Base-by-base conservation (phyloP, 1,140 invertebrate species). In the Melanaphis sacchari region DNA sequence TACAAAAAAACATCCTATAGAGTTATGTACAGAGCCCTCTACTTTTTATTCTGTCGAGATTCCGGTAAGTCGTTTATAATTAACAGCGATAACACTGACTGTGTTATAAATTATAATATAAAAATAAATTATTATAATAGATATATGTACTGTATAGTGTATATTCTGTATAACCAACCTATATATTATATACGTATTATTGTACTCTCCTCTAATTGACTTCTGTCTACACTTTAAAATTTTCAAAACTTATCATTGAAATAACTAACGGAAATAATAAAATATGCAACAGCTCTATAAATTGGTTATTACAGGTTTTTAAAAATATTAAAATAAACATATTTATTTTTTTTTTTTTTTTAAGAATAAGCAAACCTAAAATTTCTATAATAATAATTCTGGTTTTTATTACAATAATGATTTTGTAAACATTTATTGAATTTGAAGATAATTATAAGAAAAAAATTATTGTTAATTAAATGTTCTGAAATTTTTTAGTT, bases 11-110 rank as follows among this genome's bases (percentile, higher is more conserved):
- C 2, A 82, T 49, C 81, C 21, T n/a, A 36, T 84, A 54, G 52
- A 93, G 91, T 93, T 93, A 93, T 93, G 91, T 93, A 85, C 91
- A 93, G 91, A 84, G 18, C 91, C 38, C 91, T 93, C 24, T 93
- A 93, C 91, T 93, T 93, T 24, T 66, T 93, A 43, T 93, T 93
- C 91, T 93, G 46, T 52, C 91, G 91, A 52, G 91, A 93, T 38
- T 93, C 91, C 38, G 91, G 91, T 93, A 85, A 93, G 91, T n/a
- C 2, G 46, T 41, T 76, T 76, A 66, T n/a, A n/a, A 76, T 76
- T 76, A 76, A 76, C n/a, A n/a, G 5, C 59, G 31, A 18, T 76
- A 76, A 76, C 15, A 76, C 18, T 76, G n/a, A n/a, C 31, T n/a
- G 15, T 66, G 59, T n/a, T 66, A n/a, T 66, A 66, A n/a, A 46